Conservation (phyloP, 2,113 vertebrate species). For the Glareola pratincola region DNA sequence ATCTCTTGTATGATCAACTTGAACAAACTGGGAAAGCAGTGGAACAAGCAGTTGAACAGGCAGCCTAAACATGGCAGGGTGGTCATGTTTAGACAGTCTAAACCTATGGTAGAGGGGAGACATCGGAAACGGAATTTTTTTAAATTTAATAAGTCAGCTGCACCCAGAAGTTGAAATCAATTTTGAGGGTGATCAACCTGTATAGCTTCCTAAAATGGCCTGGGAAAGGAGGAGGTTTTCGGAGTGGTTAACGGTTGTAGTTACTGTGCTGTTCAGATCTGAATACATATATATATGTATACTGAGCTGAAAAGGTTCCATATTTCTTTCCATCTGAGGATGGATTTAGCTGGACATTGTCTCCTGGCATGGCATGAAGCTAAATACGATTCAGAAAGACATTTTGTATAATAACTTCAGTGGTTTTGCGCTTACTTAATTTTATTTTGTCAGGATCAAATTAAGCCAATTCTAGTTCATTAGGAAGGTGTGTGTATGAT, state of each 20-base stretch:
- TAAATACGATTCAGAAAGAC: slow-evolving; percentile 26
- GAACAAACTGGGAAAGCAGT: not conserved
- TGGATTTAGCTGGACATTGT: slow-evolving; percentile 25
- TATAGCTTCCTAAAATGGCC: not conserved
- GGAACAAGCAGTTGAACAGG: not conserved
- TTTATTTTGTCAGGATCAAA: slow-evolving; percentile 39
- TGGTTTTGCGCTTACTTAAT: not conserved
- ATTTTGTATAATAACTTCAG: not conserved
- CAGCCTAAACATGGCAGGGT: not conserved
- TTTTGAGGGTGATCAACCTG: not conserved
- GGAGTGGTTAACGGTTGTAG: not conserved
- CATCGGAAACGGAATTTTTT: not conserved
- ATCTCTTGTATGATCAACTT: not conserved
- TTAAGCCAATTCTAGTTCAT: slow-evolving; percentile 13
- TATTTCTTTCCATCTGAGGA: not conserved
- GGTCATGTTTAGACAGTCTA: not conserved
- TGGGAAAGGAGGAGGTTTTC: not conserved
- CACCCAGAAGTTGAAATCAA: not conserved
- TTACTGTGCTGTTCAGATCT: not conserved
- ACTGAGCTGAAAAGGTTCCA: not conserved
- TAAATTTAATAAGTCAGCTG: not conserved
- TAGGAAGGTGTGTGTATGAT: not conserved
- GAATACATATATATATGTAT: too few species aligned
- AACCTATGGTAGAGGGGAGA: not conserved
- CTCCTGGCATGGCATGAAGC: not conserved